Conservation (phyloP, 2,113 vertebrate species). For the Lepus europaeus region DNA sequence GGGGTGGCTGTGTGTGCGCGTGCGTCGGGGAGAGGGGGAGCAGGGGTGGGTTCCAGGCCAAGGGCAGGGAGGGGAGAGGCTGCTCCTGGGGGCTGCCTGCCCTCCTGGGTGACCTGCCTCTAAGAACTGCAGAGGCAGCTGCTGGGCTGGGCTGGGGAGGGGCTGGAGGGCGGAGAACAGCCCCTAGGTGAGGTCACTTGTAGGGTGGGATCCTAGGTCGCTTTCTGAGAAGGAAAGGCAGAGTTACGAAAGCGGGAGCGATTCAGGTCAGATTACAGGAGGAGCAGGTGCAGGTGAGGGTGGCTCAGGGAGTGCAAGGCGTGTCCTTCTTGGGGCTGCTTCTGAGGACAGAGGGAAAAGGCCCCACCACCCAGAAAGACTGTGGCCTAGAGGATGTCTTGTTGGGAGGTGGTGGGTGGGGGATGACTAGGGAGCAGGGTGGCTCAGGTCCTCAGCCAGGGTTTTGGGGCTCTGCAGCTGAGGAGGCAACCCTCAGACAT, state of each 20-base stretch:
- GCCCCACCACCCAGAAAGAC: too few relatives aligned
- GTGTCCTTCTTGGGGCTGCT: not conserved
- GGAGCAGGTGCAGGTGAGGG: slow-evolving; percentile 4
- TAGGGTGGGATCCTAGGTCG: slow-evolving; percentile 22
- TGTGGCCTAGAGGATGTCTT: not conserved
- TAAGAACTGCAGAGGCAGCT: not conserved
- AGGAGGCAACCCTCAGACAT: not conserved
- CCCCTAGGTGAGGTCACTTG: slow-evolving; percentile 25
- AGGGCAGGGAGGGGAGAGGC: slow-evolving; percentile 63
- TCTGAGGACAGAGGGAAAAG: not conserved
- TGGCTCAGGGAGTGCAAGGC: not conserved
- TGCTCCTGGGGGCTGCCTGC: not conserved
- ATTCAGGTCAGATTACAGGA: not conserved
- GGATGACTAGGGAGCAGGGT: not conserved
- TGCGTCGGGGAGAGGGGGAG: not conserved
- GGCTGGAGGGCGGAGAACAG: not conserved
- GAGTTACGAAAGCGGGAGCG: not conserved
- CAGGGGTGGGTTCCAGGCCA: slow-evolving; percentile 8
- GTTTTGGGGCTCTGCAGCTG: not conserved
- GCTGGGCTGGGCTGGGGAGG: slow-evolving; percentile 36
- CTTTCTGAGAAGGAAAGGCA: slow-evolving; percentile 43
- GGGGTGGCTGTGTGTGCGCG: slow-evolving; percentile 32
- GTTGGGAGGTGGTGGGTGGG: not conserved
- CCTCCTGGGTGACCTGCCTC: not conserved
- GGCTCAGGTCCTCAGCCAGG: not conserved